Evolutionary conservation across 2,888 invertebrate genomes (phyloP).

Genomic region (Drosophila recens): DNA sequence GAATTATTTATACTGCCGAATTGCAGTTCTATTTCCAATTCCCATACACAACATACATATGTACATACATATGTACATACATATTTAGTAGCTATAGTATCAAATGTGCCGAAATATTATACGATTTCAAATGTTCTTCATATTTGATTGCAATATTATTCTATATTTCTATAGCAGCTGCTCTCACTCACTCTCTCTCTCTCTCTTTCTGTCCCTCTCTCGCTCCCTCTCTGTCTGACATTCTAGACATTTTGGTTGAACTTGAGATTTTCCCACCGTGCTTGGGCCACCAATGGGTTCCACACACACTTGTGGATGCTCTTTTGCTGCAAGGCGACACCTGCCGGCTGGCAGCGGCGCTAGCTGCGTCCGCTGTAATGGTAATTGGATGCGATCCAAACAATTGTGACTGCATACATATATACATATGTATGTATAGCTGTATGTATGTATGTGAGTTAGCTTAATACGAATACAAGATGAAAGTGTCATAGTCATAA

Average conservation of each 20-base stretch:
- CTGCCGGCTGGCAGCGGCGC: conserved; percentile 20
- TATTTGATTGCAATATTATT: conserved; percentile 16
- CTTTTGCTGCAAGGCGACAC: conserved; percentile 49
- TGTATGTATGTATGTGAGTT: not conserved
- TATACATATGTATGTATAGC: too few species aligned
- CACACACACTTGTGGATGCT: conserved; percentile 39
- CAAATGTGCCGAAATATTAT: conserved; percentile 1
- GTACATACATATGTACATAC: too few species aligned
- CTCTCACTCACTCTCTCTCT: not conserved
- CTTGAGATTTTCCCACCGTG: conserved; percentile 55
- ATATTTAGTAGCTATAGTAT: not conserved
- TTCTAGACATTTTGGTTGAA: conserved; percentile 40
- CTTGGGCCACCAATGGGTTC: conserved; percentile 8
- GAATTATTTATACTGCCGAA: not conserved
- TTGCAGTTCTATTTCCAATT: conserved; percentile 3
- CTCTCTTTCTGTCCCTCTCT: too few species aligned
- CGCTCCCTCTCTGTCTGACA: conserved; percentile 9
- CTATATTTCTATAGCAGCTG: conserved; percentile 28
- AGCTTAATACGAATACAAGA: conserved; percentile 17
- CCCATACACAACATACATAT: too few species aligned
- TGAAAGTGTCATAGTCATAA: conserved; percentile 34
- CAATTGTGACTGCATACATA: not conserved
- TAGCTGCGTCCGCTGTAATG: conserved; percentile 19
- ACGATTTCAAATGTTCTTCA: not conserved
- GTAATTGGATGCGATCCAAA: conserved; percentile 44